Conservation (phyloP, 2,113 vertebrate genomes). For the Malurus alboscapulatus region DNA sequence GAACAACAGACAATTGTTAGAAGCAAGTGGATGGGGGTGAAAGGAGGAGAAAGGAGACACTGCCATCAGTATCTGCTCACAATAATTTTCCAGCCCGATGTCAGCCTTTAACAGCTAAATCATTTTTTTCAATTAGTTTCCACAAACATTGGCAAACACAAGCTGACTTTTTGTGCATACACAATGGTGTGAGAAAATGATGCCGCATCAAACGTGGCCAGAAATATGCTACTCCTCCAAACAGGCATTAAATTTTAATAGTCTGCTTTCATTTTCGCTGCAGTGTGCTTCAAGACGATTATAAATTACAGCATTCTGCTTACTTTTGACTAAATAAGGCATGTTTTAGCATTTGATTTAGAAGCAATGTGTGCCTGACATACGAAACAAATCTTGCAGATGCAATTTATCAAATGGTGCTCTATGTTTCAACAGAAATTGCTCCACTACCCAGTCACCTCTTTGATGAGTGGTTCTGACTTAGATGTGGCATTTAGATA, state of each 20-base stretch:
- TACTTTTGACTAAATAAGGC: constrained; percentile 76
- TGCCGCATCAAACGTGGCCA: constrained; percentile 54
- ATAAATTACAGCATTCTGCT: constrained; percentile 76
- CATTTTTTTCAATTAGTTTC: constrained; percentile 73
- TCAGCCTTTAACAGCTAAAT: constrained; percentile 67
- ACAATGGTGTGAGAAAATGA: constrained; percentile 36
- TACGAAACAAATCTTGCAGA: constrained; percentile 67
- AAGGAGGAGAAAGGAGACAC: constrained; percentile 12
- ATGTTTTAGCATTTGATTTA: constrained; percentile 77
- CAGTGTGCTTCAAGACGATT: constrained; percentile 67
- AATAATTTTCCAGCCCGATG: constrained; percentile 53
- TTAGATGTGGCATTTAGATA: constrained; percentile 23
- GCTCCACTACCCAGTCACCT: not conserved
- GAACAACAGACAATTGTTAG: constrained; percentile 59
- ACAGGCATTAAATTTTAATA: constrained; percentile 78
- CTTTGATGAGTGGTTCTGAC: constrained; percentile 12
- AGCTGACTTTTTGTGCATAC: constrained; percentile 41
- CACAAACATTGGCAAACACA: constrained; percentile 64
- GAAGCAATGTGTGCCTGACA: constrained; percentile 68
- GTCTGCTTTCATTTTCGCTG: constrained; percentile 71
- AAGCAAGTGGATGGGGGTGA: not conserved
- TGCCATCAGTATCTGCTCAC: constrained; percentile 15
- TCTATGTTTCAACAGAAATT: constrained; percentile 46
- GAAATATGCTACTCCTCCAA: constrained; percentile 50
- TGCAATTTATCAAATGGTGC: constrained; percentile 62